Evolutionary conservation across 2,888 invertebrate genomes (phyloP).

Genomic region (Callyntrura guangdongensis): DNA sequence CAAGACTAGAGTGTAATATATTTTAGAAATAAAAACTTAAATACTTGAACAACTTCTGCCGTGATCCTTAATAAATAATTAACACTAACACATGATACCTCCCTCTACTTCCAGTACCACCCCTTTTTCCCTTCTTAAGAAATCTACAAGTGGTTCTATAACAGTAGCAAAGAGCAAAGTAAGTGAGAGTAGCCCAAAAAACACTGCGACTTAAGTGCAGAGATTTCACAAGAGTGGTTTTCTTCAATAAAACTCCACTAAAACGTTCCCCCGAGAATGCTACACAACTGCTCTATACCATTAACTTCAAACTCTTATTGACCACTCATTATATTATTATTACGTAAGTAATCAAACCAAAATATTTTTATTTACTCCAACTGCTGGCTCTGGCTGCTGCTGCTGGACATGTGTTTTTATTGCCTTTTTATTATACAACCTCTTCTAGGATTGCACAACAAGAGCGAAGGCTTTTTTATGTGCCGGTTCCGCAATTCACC

Average conservation of each 20-base stretch:
- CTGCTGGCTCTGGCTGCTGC: background rate
- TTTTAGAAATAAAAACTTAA: no score
- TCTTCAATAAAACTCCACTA: no score
- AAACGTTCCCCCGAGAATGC: background rate
- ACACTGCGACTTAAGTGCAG: background rate
- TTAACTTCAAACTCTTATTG: background rate
- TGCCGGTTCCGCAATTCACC: constrained; percentile 48
- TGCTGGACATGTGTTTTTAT: constrained; percentile 49
- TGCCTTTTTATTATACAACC: background rate
- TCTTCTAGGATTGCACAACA: background rate
- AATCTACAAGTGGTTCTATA: constrained; percentile 48
- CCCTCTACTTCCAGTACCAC: background rate
- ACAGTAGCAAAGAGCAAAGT: background rate
- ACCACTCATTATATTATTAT: background rate
- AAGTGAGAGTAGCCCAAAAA: no score
- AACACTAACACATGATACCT: background rate
- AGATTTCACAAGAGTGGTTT: no score
- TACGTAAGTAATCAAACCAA: background rate
- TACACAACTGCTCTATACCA: background rate
- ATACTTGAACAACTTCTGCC: no score
- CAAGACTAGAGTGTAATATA: background rate
- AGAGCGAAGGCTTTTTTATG: constrained; percentile 11
- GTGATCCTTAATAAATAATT: background rate
- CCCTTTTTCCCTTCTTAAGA: background rate
- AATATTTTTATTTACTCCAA: constrained; percentile 8